Evolutionary conservation across 2,888 invertebrate genomes (phyloP), one percentile per base, ranked within the genome.

Genomic region (Heliothis peltigera): DNA sequence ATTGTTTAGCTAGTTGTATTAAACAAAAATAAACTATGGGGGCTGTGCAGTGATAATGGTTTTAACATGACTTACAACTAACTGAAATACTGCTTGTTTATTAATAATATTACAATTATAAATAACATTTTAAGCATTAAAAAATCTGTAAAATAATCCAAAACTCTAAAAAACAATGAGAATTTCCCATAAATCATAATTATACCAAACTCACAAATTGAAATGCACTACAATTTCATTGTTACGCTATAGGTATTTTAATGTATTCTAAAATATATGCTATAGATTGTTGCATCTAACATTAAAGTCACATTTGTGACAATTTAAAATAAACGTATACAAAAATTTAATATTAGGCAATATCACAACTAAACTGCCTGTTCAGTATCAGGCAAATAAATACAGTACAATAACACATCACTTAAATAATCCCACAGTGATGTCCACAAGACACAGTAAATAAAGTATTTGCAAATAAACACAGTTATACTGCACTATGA

Each of bases 291-390:
- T 85, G 89, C 87, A 85, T 87, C 87, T 91, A 92, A 91, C 58
- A 93, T 93, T 94, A 92, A 91, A 88, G 93, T 94, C 94, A 93
- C 90, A 75, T 58, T 57, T 66, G 87, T 89, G 93, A 94, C 94
- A 72, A 70, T 39, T 90, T 90, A 92, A 92, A 91, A 87, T 91
- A 92, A 94, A 94, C 94, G 94, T 95, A 95, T 95, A 95, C 94
- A 90, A 92, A 92, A 91, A 87, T 86, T 91, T 92, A 87, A 92
- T 83, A 91, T 91, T 92, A 92, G 87, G 87, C 92, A 91, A 94
- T 95, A 95, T 95, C 95, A 95, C 95, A 95, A 95, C 94, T 93
- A 92, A 94, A 93, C 86, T 82, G 81, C 91, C 93, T 85, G 89
- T 75, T 77, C 53, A 51, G 67, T 60, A 52, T 85, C 90, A 91